Base-by-base conservation (phyloP, 2,797 vertebrate species). In the Apodemus agrarius region DNA sequence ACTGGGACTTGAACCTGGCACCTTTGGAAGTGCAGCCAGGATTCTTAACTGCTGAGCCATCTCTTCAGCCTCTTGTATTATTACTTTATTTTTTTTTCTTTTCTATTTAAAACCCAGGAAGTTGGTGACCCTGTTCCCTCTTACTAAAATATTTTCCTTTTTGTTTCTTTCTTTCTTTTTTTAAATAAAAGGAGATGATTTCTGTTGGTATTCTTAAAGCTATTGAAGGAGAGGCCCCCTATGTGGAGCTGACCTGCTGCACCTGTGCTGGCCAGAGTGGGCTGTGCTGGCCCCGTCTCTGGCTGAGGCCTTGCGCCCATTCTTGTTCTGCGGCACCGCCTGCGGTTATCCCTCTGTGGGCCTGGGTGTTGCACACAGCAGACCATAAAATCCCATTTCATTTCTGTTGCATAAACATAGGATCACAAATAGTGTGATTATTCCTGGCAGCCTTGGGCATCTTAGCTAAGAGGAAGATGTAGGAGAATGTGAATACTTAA, bases 331-430 rank as follows among this genome's bases (percentile, higher is more conserved):
- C 40, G 29, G 93, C 26, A 0, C 90, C 40, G 85, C 89, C 34
- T 90, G 91, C 87, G 93, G 93, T 97, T 95, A 95, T 95, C 94
- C 80, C 95, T 91, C 6, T 59, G 90, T 95, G 94, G 86, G 89
- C 86, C 93, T 91, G 5, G 19, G 69, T 95, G 96, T 82, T 96
- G 95, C 95, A 95, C 97, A 97, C 95, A 96, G 92, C 76, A 76
- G 95, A 96, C 96, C 97, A 96, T 96, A 96, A 97, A 97, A 97
- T 97, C 90, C 96, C 92, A 96, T 96, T 97, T 97, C 52, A 22
- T 96, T 98, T 98, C 92, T 97, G 95, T 97, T 97, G 94, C 97
- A 97, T 97, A 97, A 97, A 97, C 97, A 96, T 94, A 90, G 96
- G 83, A 94, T 97, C 97, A 90, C 96, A 97, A 97, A 97, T 95